Percentiles rank a stretch among this genome's conserved stretches.
Evolutionary conservation across 2,888 invertebrate genomes (phyloP).

Genomic region (Agrotis segetum): DNA sequence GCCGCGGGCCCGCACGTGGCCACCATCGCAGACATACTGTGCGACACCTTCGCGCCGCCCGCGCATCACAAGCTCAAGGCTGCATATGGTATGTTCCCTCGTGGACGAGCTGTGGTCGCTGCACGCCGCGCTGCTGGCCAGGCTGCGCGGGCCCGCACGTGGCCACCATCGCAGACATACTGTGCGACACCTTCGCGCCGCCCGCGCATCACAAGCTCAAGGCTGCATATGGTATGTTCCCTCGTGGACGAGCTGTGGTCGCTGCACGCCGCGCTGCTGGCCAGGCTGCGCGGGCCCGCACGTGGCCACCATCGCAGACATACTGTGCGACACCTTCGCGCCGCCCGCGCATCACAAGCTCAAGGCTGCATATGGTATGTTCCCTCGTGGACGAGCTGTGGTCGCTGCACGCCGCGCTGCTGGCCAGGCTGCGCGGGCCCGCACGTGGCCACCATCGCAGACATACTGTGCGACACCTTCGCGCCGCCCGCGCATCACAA

Average conservation of each 20-base stretch:
- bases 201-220: conserved; percentile 91
- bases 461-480: conserved; percentile 93
- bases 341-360: conserved; percentile 86
- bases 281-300: conserved; percentile 92
- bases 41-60: conserved; percentile 87
- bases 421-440: conserved; percentile 92
- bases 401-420: conserved; percentile 95
- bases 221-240: conserved; percentile 96
- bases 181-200: conserved; percentile 90
- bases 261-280: conserved; percentile 95
- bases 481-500: conserved; percentile 79
- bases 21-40: conserved; percentile 96
- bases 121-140: conserved; percentile 94
- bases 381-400: conserved; percentile 97
- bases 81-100: conserved; percentile 96
- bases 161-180: conserved; percentile 95
- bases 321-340: conserved; percentile 92
- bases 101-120: conserved; percentile 96
- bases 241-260: conserved; percentile 96
- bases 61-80: conserved; percentile 92
- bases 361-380: conserved; percentile 96
- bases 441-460: conserved; percentile 95
- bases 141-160: conserved; percentile 93
- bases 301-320: conserved; percentile 96
- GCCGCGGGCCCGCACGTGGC: conserved; percentile 93